A percentile compares a stretch with the other conserved stretches of the same genome.
phyloP scores from a whole-genome alignment of 1,140 invertebrate genomes.

The Drosophila pectinifera region DNA sequence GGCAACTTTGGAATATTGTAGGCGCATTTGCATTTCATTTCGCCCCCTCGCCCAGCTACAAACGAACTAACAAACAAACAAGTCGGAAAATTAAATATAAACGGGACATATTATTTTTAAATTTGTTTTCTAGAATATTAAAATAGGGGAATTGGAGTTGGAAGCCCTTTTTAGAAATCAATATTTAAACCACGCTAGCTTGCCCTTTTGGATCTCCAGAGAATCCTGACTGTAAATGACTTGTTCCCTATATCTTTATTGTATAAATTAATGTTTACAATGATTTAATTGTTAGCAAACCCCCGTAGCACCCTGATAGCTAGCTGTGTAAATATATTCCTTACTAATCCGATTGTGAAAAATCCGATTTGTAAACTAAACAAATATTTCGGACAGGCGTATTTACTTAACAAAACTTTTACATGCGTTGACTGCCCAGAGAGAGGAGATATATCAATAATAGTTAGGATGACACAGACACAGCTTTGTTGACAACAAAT shows the following conservation, averaged over 20 bases:
- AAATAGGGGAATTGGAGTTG: no score
- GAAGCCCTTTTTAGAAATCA: not conserved
- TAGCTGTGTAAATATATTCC: not conserved
- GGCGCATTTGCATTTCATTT: conserved; percentile 45
- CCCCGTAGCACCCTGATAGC: no score
- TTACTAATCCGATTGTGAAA: conserved; percentile 1
- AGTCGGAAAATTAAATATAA: conserved; percentile 13
- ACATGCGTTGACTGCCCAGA: conserved; percentile 3
- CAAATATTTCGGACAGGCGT: not conserved
- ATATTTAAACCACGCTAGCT: not conserved
- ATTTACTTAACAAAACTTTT: conserved; percentile 14
- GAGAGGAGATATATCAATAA: conserved; percentile 35
- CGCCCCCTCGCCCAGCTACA: conserved; percentile 1
- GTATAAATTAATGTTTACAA: not conserved
- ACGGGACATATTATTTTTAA: conserved; percentile 11
- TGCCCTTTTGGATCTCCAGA: no score
- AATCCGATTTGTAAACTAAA: conserved; percentile 14
- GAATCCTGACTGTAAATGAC: no score
- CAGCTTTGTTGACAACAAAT: conserved; percentile 57
- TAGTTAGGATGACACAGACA: conserved; percentile 51
- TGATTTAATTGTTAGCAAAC: no score
- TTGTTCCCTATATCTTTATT: no score
- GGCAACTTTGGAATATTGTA: conserved; percentile 7
- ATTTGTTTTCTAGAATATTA: not conserved
- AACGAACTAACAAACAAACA: conserved; percentile 15